These are phyloP conservation scores for Meteorus sp. DNA, from an alignment of 1,140 invertebrate genomes.

Conservation along the genomic window DNA sequence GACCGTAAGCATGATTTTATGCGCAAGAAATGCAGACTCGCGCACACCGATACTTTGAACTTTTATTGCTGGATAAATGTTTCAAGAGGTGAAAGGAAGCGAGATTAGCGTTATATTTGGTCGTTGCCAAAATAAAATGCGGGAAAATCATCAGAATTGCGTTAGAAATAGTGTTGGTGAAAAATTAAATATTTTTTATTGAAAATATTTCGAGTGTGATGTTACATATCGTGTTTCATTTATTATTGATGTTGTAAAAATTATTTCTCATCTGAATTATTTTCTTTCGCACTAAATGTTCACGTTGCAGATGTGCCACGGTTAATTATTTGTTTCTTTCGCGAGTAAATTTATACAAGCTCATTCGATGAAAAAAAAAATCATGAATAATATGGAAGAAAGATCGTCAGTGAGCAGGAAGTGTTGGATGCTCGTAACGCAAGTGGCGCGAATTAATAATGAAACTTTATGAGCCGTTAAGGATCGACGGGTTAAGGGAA, in stretches of 20 bases:
- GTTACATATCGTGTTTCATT: no score
- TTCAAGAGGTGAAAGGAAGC: not conserved
- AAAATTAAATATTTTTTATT: no score
- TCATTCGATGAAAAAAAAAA: no score
- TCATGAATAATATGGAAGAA: no score
- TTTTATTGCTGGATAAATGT: conserved; percentile 7
- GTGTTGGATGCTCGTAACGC: not conserved
- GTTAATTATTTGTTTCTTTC: not conserved
- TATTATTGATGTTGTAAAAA: no score
- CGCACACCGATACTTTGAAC: not conserved
- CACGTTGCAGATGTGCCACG: not conserved
- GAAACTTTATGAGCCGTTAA: conserved; percentile 1
- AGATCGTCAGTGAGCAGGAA: not conserved
- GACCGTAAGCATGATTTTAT: conserved; percentile 1
- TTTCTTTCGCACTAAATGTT: not conserved
- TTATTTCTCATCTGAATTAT: not conserved
- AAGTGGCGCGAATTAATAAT: conserved; percentile 3
- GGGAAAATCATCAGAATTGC: no score
- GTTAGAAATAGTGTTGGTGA: no score
- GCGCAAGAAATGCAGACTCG: not conserved
- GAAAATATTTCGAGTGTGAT: not conserved
- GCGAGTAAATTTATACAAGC: not conserved
- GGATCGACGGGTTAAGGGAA: conserved; percentile 1
- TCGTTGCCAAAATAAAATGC: not conserved
- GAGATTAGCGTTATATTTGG: not conserved